Evolutionary conservation across 2,113 vertebrate genomes (phyloP), one percentile per base, ranked within the genome.

Genomic region (Lophius piscatorius): DNA sequence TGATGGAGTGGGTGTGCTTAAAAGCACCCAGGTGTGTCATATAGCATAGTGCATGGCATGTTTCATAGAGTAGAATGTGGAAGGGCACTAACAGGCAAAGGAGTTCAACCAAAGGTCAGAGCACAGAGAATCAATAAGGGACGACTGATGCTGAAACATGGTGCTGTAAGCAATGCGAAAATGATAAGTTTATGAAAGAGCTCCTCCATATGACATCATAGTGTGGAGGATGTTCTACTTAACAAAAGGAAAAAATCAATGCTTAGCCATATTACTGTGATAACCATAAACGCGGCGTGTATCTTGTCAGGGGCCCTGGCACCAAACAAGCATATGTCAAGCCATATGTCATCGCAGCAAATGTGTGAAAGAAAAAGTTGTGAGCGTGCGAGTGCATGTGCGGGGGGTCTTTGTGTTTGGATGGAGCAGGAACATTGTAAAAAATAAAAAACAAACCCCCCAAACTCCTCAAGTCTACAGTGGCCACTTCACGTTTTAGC

Each of bases 1-100:
- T 89, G 89, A 91, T 91, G 82, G 87, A 90, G 82, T 84, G 85
- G 84, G 69, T 71, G 87, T 81, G 84, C 89, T 90, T 88, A 90
- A 87, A 86, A 88, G 84, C 90, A 89, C 85, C 87, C 90, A 90
- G 87, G 87, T 91, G 87, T 91, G 87, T 91, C 87, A 83, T 91
- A 88, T 75, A 80, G 87, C 83, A 79, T 48, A 70, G 87, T 71
- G 75, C 82, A 75, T 65, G 46, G 72, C 74, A 75, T 74, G 85
- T 87, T 76, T 82, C 74, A 65, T 36, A 57, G 80, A 86, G 66
- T 28, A 55, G 65, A 77, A 71, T 74, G 76, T 65, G 68, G 66
- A 77, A 76, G 73, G 73, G 81, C 78, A 85, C 77, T 28, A 59
- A 60, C 73, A 72, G 66, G 65, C 57, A 54, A 68, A 60, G 66